Conservation (phyloP, 2,113 vertebrate species). For the Terrapene triunguis region DNA sequence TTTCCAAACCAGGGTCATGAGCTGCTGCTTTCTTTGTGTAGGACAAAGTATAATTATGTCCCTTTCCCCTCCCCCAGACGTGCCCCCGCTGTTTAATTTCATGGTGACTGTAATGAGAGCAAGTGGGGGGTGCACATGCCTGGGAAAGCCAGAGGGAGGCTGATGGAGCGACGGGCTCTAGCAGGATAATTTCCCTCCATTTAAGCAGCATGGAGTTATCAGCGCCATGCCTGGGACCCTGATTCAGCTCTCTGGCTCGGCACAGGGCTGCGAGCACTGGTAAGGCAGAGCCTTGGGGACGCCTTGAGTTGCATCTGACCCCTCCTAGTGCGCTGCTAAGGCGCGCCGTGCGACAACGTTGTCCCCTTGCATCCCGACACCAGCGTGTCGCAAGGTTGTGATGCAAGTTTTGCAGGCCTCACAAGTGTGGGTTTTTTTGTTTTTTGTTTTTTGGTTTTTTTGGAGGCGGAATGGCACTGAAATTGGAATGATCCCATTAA, state of each 20-base stretch:
- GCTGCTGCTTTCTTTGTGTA: neutral
- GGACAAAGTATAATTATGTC: neutral
- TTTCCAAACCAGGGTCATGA: neutral
- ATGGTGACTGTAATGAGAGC: no score
- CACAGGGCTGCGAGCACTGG: no score
- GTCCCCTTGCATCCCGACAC: neutral
- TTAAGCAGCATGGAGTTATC: no score
- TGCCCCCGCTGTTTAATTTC: neutral
- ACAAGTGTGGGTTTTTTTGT: no score
- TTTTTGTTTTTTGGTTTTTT: no score
- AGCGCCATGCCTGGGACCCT: no score
- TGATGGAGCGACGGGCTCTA: neutral
- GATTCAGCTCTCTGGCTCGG: no score
- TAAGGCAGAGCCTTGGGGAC: neutral
- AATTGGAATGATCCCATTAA: no score
- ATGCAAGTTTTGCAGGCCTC: no score
- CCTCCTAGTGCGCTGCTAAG: neutral
- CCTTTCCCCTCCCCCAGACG: neutral
- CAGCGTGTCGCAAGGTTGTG: neutral
- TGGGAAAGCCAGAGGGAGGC: neutral
- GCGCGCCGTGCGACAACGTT: neutral
- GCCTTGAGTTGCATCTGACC: neutral
- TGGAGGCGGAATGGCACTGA: no score
- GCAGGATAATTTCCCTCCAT: neutral
- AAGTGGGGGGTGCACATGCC: no score